A percentile compares a stretch with the other conserved stretches of the same genome.
These are phyloP conservation scores for Lycodopsis pacificus DNA, from an alignment of 2,797 vertebrate species.

Conservation along the genomic window DNA sequence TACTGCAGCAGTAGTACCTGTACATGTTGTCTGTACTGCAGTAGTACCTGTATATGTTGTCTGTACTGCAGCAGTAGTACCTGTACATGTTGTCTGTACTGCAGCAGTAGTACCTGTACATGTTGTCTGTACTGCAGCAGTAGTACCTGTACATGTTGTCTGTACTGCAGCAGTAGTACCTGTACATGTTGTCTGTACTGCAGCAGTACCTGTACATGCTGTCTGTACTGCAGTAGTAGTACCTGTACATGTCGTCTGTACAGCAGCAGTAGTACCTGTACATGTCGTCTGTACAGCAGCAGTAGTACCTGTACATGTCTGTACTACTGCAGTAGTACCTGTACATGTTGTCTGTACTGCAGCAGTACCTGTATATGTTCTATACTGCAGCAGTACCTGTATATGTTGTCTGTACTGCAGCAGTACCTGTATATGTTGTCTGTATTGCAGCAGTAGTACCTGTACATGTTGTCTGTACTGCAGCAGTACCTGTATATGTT, in stretches of 20 bases:
- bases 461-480: conserved; percentile 87
- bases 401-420: background rate
- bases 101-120: conserved; percentile 33
- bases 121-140: background rate
- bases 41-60: conserved; percentile 35
- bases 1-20: background rate
- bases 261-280: background rate
- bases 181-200: background rate
- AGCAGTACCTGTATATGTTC: background rate
- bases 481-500: conserved; percentile 86
- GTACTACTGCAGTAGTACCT: background rate
- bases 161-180: conserved; percentile 38
- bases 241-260: background rate
- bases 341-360: conserved; percentile 1
- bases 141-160: background rate
- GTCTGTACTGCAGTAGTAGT: background rate
- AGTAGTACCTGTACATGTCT: conserved; percentile 75
- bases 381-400: conserved; percentile 2
- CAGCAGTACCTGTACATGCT: too few relatives aligned
- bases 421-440: conserved; percentile 75
- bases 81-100: conserved; percentile 80
- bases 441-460: conserved; percentile 50
- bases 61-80: background rate
- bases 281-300: background rate
- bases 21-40: too few relatives aligned